Base-by-base conservation (phyloP, 1,140 invertebrate genomes). In the Zeugodacus cucurbitae region DNA sequence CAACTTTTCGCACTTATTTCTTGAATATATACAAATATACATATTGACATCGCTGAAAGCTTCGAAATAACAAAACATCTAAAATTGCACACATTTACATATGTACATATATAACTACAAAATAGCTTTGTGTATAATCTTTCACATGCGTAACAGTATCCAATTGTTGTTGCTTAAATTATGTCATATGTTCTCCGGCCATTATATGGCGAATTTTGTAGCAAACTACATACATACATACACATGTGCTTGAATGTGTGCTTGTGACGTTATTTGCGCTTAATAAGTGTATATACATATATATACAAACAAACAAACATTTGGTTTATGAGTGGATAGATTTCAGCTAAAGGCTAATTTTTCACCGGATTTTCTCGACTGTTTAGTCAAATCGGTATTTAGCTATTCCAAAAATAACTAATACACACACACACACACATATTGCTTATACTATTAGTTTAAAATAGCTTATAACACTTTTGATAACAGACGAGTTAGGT, bases 151-250 rank as follows among this genome's bases (percentile, higher is more conserved):
- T 48, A 82, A 44, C 34, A 82, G n/a, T 14, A 82, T 26, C n/a
- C 26, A 29, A 48, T 48, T 82, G 74, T 82, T 82, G 74, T 82
- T 82, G 41, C 34, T 14, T 82, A 54, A 82, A 48, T 82, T 82
- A 82, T 82, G 74, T 82, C 74, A 82, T 82, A 26, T 82, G 37
- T 48, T 37, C 17, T 37, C 44, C 34, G 74, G 41, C n/a, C 34
- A 48, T 37, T 62, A 70, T 34, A 20, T 70, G 32, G 64, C 26
- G 34, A 26, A 34, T 70, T 22, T 62, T 62, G 58, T 62, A 62
- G 22, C 22, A 62, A 10, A 17, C 22, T 62, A 26, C 11, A 11
- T 57, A 57, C 54, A 57, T 6, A 57, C 58, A 26, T 26, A 54
- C 2, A 17, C 48, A 17, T 26, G 20, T 62, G 10, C n/a, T 62